phyloP scores from a whole-genome alignment of 2,888 invertebrate species.

The Pelosia muscerda region DNA sequence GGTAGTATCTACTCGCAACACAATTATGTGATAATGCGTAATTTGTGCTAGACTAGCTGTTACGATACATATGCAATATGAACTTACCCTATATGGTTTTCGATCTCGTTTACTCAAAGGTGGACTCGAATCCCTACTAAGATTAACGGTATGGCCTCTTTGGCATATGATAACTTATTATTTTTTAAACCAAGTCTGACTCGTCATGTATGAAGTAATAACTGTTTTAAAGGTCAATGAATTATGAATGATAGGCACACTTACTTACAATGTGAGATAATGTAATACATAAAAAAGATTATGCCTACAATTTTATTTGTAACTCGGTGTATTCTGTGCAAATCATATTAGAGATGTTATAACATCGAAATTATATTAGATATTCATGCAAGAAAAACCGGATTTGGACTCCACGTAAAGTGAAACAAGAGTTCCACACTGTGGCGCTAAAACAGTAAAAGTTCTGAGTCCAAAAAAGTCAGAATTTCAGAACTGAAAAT shows the following conservation, averaged over 20 bases:
- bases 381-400: no score
- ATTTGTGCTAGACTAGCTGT: not conserved
- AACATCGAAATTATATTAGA: no score
- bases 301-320: not conserved
- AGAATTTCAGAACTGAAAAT: no score
- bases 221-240: conserved; percentile 46
- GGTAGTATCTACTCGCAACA: not conserved
- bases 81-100: not conserved
- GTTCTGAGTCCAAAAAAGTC: no score
- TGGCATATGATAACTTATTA: not conserved
- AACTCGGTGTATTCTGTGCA: not conserved
- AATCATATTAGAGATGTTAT: not conserved
- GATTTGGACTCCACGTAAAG: no score
- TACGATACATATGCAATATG: not conserved
- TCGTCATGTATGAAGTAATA: conserved; percentile 32
- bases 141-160: not conserved
- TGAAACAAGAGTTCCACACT: no score
- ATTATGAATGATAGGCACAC: conserved; percentile 41
- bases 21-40: not conserved
- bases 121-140: not conserved
- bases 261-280: conserved; percentile 33
- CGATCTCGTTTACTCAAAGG: not conserved
- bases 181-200: conserved; percentile 15
- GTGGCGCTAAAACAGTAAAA: no score
- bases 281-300: conserved; percentile 9